Conservation (phyloP, 2,888 invertebrate genomes). For the Tipula confusa region DNA sequence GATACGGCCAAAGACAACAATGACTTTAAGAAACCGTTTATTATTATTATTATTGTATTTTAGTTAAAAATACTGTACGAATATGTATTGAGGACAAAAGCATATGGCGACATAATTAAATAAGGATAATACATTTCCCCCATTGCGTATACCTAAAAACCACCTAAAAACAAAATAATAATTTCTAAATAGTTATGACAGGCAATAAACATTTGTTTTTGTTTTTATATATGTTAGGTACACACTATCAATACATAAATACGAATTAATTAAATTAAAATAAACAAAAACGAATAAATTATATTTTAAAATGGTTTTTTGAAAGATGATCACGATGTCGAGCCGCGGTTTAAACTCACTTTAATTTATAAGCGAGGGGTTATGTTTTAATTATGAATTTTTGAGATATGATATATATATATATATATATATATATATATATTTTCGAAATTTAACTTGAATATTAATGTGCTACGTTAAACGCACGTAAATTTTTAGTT, state of each 20-base stretch:
- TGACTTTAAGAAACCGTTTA: no score
- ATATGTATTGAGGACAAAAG: not conserved
- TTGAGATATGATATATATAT: no score
- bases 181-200: slow-evolving; percentile 26
- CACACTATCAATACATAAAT: not conserved
- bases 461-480: no score
- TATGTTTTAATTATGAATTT: not conserved
- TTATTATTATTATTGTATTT: no score
- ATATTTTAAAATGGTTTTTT: not conserved
- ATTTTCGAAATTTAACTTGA: no score
- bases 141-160: not conserved
- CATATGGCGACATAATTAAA: slow-evolving; percentile 26
- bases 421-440: no score
- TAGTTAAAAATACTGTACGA: no score
- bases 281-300: not conserved
- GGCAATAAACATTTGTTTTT: not conserved
- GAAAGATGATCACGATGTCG: not conserved
- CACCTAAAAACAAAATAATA: not conserved
- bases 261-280: slow-evolving; percentile 29
- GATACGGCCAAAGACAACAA: no score
- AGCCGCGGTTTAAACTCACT: not conserved
- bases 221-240: not conserved
- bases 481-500: no score
- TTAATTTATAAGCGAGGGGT: not conserved
- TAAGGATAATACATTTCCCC: not conserved